Percentiles rank a stretch among this genome's conserved stretches.
phyloP scores from a whole-genome alignment of 2,113 vertebrate species.

The Varanus salvator region DNA sequence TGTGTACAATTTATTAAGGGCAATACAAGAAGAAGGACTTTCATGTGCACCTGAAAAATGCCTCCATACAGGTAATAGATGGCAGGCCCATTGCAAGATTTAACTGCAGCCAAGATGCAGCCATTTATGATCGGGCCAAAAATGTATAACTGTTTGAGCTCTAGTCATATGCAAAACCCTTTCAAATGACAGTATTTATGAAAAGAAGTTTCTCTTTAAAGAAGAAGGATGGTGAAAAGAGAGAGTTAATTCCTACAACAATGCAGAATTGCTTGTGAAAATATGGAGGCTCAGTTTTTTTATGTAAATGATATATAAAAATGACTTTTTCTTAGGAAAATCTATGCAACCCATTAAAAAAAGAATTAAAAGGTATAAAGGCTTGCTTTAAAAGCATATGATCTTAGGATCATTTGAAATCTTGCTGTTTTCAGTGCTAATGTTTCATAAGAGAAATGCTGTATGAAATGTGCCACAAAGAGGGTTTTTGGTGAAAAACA shows the following conservation, averaged over 20 bases:
- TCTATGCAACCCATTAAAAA: not conserved
- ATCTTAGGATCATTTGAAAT: constrained; percentile 10
- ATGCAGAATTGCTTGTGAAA: not conserved
- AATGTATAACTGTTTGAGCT: not conserved
- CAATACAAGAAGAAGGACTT: too few species aligned
- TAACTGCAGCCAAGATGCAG: not conserved
- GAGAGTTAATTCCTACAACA: not conserved
- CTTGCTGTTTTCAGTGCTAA: constrained; percentile 39
- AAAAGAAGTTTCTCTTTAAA: not conserved
- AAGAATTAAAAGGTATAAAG: not conserved
- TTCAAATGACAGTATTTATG: not conserved
- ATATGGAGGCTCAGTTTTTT: not conserved
- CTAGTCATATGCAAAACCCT: not conserved
- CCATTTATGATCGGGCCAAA: not conserved
- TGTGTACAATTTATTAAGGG: too few species aligned
- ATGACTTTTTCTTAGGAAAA: not conserved
- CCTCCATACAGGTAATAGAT: too few species aligned
- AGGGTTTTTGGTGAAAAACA: constrained; percentile 35
- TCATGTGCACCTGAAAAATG: too few species aligned
- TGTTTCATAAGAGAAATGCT: constrained; percentile 34
- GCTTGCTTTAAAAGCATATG: not conserved
- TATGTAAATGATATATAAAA: not conserved
- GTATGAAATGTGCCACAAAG: not conserved
- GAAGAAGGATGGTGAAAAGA: not conserved
- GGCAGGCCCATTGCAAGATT: not conserved